Percentiles rank a stretch among this genome's conserved stretches.
phyloP scores from a whole-genome alignment of 2,113 vertebrate genomes.

The Tragelaphus scriptus region DNA sequence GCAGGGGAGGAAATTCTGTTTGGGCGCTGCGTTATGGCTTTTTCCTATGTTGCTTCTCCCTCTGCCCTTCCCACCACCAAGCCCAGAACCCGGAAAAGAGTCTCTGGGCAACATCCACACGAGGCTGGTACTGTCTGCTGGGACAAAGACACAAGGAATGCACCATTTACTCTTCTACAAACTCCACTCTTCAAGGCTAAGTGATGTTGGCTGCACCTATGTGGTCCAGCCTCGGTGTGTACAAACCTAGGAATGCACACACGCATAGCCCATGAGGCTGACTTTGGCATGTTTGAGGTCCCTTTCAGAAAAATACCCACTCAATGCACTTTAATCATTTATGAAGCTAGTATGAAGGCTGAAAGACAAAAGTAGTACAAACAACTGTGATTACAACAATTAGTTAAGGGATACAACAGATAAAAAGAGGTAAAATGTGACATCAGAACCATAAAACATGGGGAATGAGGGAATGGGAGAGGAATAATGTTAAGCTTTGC shows the following conservation, averaged over 20 bases:
- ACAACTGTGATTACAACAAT: not conserved
- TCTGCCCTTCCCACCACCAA: not conserved
- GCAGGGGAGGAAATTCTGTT: not conserved
- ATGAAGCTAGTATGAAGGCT: not conserved
- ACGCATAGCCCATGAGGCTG: not conserved
- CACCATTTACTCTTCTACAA: not conserved
- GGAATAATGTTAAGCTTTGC: not conserved
- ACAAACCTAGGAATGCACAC: not conserved
- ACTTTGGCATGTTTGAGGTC: not conserved
- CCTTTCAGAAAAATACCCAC: not conserved
- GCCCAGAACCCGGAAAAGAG: not conserved
- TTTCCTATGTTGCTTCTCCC: not conserved
- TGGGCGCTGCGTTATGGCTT: not conserved
- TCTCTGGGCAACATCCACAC: not conserved
- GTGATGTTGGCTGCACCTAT: not conserved
- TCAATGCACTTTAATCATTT: not conserved
- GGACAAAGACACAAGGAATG: not conserved
- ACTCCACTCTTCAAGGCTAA: not conserved
- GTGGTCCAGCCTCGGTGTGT: not conserved
- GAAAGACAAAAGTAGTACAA: not conserved
- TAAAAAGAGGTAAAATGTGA: not conserved
- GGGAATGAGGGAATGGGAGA: not conserved
- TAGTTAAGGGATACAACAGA: not conserved
- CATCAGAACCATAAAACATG: not conserved
- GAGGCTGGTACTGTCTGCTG: not conserved